Evolutionary conservation across 2,888 invertebrate species (phyloP).

Genomic region (Drosophila demipolita): DNA sequence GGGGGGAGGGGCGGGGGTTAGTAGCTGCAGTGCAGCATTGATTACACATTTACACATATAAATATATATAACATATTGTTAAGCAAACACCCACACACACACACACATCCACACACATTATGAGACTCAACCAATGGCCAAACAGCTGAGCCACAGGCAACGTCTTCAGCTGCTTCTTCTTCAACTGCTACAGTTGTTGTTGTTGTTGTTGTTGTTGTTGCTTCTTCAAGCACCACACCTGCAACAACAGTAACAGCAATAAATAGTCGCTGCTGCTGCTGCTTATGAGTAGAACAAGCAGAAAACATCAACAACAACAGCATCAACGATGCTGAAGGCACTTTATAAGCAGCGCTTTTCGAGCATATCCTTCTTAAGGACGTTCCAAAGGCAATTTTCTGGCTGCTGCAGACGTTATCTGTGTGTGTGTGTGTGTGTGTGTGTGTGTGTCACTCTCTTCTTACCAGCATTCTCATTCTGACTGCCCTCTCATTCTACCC

Average conservation of each 20-base stretch:
- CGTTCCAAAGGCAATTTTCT: slow-evolving; percentile 84
- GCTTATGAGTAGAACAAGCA: slow-evolving; percentile 35
- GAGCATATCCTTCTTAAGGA: slow-evolving; percentile 83
- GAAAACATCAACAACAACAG: slow-evolving; percentile 34
- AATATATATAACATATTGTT: slow-evolving; percentile 49
- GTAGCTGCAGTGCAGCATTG: slow-evolving; percentile 15
- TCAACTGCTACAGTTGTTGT: slow-evolving; percentile 12
- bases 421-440: slow-evolving; percentile 24
- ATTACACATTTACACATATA: slow-evolving; percentile 38
- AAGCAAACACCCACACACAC: slow-evolving; percentile 22
- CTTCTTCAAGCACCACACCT: slow-evolving; percentile 60
- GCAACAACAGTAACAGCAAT: slow-evolving; percentile 36
- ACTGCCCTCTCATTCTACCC: slow-evolving; percentile 17
- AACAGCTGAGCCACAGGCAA: slow-evolving; percentile 68
- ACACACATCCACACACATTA: neutral
- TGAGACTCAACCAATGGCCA: slow-evolving; percentile 40
- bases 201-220: slow-evolving; percentile 19
- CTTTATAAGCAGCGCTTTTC: slow-evolving; percentile 66
- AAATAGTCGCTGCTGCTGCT: slow-evolving; percentile 17
- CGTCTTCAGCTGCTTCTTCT: slow-evolving; percentile 22
- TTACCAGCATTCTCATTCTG: slow-evolving; percentile 29
- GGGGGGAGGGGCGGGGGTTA: neutral
- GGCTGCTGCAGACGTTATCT: slow-evolving; percentile 52
- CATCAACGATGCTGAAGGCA: slow-evolving; percentile 46
- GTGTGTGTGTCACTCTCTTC: slow-evolving; percentile 40